A percentile compares a stretch with the other conserved stretches of the same genome.
These are phyloP conservation scores for Eumeta japonica DNA, from an alignment of 1,140 invertebrate genomes.

Conservation along the genomic window DNA sequence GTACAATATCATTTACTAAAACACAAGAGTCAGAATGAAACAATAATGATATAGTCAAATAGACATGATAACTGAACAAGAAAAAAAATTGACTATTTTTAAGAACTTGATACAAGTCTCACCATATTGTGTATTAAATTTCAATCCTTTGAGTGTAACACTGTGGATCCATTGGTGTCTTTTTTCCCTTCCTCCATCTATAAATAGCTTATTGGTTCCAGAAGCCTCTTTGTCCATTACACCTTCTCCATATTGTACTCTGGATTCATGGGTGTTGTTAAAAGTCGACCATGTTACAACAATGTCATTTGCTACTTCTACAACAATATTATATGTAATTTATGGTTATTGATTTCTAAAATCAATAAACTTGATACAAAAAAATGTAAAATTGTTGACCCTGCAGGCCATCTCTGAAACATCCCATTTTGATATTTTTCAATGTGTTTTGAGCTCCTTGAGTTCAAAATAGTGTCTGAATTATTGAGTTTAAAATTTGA, in stretches of 20 bases:
- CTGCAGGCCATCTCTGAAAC: too few species aligned
- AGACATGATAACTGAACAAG: neutral
- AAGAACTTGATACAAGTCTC: too few species aligned
- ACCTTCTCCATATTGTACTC: constrained; percentile 75
- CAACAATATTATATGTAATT: constrained; percentile 3
- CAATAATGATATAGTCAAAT: too few species aligned
- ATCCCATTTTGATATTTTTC: neutral
- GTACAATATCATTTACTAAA: too few species aligned
- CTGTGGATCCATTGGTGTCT: constrained; percentile 79
- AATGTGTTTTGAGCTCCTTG: too few species aligned
- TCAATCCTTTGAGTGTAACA: constrained; percentile 61
- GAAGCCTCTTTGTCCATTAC: constrained; percentile 55
- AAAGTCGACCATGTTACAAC: constrained; percentile 88
- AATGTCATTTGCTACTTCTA: constrained; percentile 42
- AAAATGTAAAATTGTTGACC: neutral
- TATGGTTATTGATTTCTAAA: neutral
- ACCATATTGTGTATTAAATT: constrained; percentile 66
- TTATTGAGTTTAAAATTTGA: too few species aligned
- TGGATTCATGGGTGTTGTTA: constrained; percentile 65
- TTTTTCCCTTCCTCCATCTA: constrained; percentile 73
- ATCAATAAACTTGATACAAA: neutral
- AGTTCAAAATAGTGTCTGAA: too few species aligned
- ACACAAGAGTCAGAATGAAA: too few species aligned
- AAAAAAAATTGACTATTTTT: neutral
- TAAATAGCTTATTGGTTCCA: constrained; percentile 69